A percentile compares a stretch with the other conserved stretches of the same genome.
phyloP scores from a whole-genome alignment of 2,797 vertebrate genomes.

The Scolopax rusticola region DNA sequence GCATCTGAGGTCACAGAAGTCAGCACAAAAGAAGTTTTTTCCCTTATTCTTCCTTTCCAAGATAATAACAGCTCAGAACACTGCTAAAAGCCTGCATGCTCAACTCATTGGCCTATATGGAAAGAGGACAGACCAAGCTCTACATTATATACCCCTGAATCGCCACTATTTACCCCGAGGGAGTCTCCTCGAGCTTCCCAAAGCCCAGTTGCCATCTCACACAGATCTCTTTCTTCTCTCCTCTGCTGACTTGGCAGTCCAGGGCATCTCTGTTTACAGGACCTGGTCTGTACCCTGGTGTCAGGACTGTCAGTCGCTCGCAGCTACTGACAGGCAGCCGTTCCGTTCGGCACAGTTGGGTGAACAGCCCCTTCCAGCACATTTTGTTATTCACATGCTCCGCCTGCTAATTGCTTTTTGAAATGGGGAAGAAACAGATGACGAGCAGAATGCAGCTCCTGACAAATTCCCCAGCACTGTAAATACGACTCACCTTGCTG shows the following conservation, averaged over 20 bases:
- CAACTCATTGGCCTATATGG: not conserved
- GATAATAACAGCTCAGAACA: not conserved
- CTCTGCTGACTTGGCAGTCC: not conserved
- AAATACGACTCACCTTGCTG: slow-evolving; percentile 55
- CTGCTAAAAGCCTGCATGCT: not conserved
- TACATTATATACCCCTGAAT: rapidly evolving
- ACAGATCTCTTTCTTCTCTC: not conserved
- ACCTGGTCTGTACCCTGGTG: not conserved
- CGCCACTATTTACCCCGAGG: not conserved
- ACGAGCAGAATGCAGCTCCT: slow-evolving; percentile 18
- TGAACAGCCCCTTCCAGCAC: slow-evolving; percentile 63
- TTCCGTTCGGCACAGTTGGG: not conserved
- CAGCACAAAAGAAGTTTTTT: not conserved
- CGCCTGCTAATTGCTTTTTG: slow-evolving; percentile 2
- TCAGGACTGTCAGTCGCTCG: not conserved
- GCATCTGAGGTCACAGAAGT: not conserved
- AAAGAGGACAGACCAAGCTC: not conserved
- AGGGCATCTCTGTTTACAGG: not conserved
- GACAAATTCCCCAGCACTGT: slow-evolving; percentile 35
- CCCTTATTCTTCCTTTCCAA: not conserved
- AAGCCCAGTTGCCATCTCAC: not conserved
- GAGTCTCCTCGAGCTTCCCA: not conserved
- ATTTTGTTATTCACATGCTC: slow-evolving; percentile 34
- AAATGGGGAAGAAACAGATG: slow-evolving; percentile 15
- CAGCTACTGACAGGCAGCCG: not conserved